A percentile compares a stretch with the other conserved stretches of the same genome.
These are phyloP conservation scores for Aphaenogaster floridana DNA, from an alignment of 1,140 invertebrate species.

Conservation along the genomic window DNA sequence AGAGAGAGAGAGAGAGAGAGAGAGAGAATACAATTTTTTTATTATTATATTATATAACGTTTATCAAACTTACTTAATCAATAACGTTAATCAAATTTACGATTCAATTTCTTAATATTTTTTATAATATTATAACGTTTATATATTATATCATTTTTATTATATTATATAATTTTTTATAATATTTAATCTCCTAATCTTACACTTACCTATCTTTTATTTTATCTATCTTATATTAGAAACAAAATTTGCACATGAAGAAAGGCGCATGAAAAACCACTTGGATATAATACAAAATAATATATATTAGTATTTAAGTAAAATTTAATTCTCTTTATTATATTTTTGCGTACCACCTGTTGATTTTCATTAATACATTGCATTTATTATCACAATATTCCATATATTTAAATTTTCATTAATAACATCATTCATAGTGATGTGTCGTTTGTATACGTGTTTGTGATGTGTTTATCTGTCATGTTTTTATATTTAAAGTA, in stretches of 20 bases:
- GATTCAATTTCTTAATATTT: no score
- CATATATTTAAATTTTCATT: constrained; percentile 13
- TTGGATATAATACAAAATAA: not conserved
- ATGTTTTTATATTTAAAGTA: not conserved
- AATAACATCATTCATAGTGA: not conserved
- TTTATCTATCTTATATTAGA: not conserved
- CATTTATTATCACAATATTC: not conserved
- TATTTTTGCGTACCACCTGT: constrained; percentile 11
- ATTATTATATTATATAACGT: not conserved
- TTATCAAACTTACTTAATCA: not conserved
- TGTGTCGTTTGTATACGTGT: not conserved
- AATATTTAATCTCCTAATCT: not conserved
- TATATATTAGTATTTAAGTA: constrained; percentile 13
- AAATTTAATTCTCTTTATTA: not conserved
- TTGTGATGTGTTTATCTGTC: not conserved
- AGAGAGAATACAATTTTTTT: not conserved
- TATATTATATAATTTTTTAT: not conserved
- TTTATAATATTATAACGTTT: no score
- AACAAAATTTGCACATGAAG: not conserved
- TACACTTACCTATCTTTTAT: not conserved
- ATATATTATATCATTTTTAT: no score
- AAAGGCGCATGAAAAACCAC: not conserved
- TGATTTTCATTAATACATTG: constrained; percentile 42
- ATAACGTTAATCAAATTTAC: not conserved
- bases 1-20: not conserved